Evolutionary conservation across 2,888 invertebrate species (phyloP), one percentile per base, ranked within the genome.

Genomic region (Heliconius ismenius): DNA sequence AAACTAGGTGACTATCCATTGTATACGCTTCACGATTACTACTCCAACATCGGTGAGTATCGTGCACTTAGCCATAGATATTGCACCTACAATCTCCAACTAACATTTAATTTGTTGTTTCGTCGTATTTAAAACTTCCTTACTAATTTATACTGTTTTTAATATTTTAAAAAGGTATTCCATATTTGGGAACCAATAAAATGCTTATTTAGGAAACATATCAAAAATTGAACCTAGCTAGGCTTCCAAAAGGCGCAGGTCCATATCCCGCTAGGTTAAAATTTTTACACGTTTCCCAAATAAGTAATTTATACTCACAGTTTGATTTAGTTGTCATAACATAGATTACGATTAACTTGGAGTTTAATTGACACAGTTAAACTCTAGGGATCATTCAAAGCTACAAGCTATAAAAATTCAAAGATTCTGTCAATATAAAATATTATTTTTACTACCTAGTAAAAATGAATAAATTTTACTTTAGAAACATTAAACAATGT

Each of bases 1-100:
- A 94, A 94, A 93, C 88, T 94, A 94, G 94, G 94, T 94, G 94
- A 93, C 86, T 92, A 92, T 93, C 88, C 90, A 86, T 90, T 92
- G 89, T 91, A 93, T 93, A 89, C 91, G 90, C 92, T 92, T 90
- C 91, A 90, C 87, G 90, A 92, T 89, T 87, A 88, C 89, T 87
- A 86, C 89, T 86, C 88, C 87, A 85, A 81, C 87, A 85, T 86
- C 87, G 92, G 93, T 94, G 91, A 94, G 93, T 94, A 93, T 89
- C 89, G 91, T 87, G 89, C 88, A 87, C 87, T 83, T 86, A 84
- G 86, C 82, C 80, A 82, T 81, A 81, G 83, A 83, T 80, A 83
- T 83, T 82, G 86, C 86, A 86, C 85, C 81, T 82, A 80, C 64
- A 80, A 76, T 80, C 78, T 75, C 63, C 28, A 72, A 78, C 85